These are phyloP conservation scores for Apomyelois bistriatella DNA, from an alignment of 2,888 invertebrate species.

Conservation along the genomic window DNA sequence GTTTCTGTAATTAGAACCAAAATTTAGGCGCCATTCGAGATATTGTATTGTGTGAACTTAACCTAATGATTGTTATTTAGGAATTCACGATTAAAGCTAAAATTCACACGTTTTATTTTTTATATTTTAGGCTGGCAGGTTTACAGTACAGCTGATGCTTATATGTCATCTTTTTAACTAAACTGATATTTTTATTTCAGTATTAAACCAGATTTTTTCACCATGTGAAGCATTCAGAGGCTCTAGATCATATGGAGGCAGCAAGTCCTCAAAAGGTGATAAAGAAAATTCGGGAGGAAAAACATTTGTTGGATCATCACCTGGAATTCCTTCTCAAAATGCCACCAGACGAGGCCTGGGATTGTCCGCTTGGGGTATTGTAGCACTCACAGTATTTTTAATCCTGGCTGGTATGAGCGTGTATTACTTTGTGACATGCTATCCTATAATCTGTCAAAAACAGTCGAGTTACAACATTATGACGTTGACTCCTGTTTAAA, in stretches of 20 bases:
- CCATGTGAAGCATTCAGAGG: conserved; percentile 39
- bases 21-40: not conserved
- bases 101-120: too few relatives aligned
- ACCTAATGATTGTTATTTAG: not conserved
- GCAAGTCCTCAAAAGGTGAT: conserved; percentile 27
- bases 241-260: conserved; percentile 30
- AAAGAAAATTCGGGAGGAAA: conserved; percentile 36
- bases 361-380: conserved; percentile 84
- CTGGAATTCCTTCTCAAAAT: conserved; percentile 44
- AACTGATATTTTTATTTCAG: conserved; percentile 34
- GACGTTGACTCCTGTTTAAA: conserved; percentile 32
- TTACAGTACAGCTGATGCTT: too few relatives aligned
- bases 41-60: not conserved
- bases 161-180: not conserved
- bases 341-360: conserved; percentile 59
- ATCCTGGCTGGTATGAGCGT: conserved; percentile 74
- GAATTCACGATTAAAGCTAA: too few relatives aligned
- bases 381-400: conserved; percentile 72
- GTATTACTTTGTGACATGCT: conserved; percentile 84
- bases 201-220: conserved; percentile 39
- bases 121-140: too few relatives aligned
- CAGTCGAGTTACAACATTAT: conserved; percentile 79
- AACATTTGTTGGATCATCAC: conserved; percentile 38
- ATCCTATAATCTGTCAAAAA: conserved; percentile 81
- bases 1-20: not conserved